These are phyloP conservation scores for Ennomos quercinarius DNA, from an alignment of 2,888 invertebrate species.

Conservation along the genomic window DNA sequence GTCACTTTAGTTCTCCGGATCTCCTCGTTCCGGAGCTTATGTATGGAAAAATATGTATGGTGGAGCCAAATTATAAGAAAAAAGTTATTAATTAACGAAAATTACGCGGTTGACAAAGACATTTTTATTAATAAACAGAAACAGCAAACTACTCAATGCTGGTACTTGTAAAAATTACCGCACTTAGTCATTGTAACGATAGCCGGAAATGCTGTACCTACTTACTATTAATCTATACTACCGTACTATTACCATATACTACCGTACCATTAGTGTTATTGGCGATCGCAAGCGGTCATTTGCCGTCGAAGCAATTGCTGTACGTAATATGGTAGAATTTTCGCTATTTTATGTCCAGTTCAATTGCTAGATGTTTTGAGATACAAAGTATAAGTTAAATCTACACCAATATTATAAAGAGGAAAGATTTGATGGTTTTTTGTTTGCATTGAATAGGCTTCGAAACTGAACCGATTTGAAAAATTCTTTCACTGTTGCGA, in stretches of 20 bases:
- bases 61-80: too few relatives aligned
- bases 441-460: too few relatives aligned
- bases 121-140: not conserved
- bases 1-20: too few relatives aligned
- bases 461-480: too few relatives aligned
- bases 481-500: too few relatives aligned
- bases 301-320: conserved; percentile 49
- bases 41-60: too few relatives aligned
- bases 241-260: conserved; percentile 21
- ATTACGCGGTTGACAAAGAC: too few relatives aligned
- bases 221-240: conserved; percentile 20
- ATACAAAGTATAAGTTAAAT: not conserved
- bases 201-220: conserved; percentile 11
- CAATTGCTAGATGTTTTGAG: conserved; percentile 8
- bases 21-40: too few relatives aligned
- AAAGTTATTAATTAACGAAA: too few relatives aligned
- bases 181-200: conserved; percentile 5
- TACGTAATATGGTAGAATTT: conserved; percentile 47
- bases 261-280: conserved; percentile 54
- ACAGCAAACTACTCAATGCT: conserved; percentile 3
- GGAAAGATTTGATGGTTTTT: too few relatives aligned
- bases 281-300: conserved; percentile 60
- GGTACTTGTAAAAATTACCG: conserved; percentile 10
- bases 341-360: conserved; percentile 40
- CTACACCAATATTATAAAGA: too few relatives aligned